Percentiles rank a stretch among this genome's conserved stretches.
Conservation (phyloP, 2,888 invertebrate species). For the Noctua janthina region DNA sequence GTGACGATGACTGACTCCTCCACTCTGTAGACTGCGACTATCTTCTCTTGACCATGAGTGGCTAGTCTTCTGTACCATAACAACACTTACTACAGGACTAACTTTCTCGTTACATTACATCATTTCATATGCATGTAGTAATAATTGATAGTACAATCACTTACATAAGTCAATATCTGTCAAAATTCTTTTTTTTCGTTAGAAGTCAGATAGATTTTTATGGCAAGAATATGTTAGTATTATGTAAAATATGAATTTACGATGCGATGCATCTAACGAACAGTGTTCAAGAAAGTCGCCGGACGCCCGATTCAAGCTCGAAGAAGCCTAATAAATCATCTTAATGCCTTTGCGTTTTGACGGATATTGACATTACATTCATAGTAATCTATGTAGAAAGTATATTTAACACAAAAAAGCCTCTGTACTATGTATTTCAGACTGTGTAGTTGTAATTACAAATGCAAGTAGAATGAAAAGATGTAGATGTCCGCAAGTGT, state of each 20-base stretch:
- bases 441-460: slow-evolving; percentile 30
- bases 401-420: slow-evolving; percentile 20
- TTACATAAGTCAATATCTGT: slow-evolving; percentile 44
- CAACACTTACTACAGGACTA: slow-evolving; percentile 68
- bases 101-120: slow-evolving; percentile 52
- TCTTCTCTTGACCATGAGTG: slow-evolving; percentile 41
- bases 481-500: neutral
- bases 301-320: neutral
- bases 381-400: slow-evolving; percentile 43
- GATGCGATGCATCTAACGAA: neutral
- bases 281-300: slow-evolving; percentile 16
- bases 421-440: neutral
- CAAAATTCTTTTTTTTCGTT: slow-evolving; percentile 22
- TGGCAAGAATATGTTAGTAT: neutral
- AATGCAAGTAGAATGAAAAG: neutral
- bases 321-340: slow-evolving; percentile 29
- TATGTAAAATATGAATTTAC: slow-evolving; percentile 4
- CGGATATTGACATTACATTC: slow-evolving; percentile 46
- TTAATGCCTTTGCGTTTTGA: slow-evolving; percentile 37
- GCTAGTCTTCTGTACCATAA: slow-evolving; percentile 46
- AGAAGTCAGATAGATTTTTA: neutral
- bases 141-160: slow-evolving; percentile 14
- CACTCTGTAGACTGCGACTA: slow-evolving; percentile 47
- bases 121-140: slow-evolving; percentile 50
- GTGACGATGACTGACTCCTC: slow-evolving; percentile 74